Base-by-base conservation (phyloP, 1,140 invertebrate genomes). In the Drosophila novamexicana region DNA sequence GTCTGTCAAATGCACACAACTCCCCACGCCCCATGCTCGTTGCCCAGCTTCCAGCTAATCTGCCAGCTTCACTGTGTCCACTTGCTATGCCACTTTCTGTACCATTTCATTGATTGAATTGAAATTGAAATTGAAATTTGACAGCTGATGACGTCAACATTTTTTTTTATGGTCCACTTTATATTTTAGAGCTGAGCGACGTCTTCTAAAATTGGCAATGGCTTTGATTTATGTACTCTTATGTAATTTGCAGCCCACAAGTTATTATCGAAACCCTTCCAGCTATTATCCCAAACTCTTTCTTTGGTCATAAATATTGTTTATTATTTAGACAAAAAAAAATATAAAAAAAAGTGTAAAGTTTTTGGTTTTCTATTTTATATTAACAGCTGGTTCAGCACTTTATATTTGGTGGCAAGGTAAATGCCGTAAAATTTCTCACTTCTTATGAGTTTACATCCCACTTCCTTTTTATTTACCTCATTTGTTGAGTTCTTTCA, bases 321-420 rank as follows among this genome's bases (percentile, higher is more conserved):
- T 70, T 47, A 37, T 10, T 29, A 64, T 54, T 53, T 61, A 49
- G 64, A 16, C 39, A 37, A 32, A 40, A 59, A 62, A 9, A 5
- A 22, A 2, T 2, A 1, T 14, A 22, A 22, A 2, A 40, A 64
- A 65, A n/a, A 61, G 49, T 66, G 36, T 58, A 32, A 56, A 49
- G 39, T 63, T 65, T 62, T 72, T 67, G 29, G 49, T 76, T 79
- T 72, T 76, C 42, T 61, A 74, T 82, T 72, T 47, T 65, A 58
- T 61, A 63, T 82, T 68, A 63, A 75, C 79, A 88, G 82, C 82
- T 78, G 74, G 69, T 80, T 85, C 77, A 58, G 69, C 86, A 58
- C 65, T 90, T 75, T 80, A 80, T 68, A 68, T 90, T 73, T 90
- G 85, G 86, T 90, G 85, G 85, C 81, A 66, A 90, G 86, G 86